Base-by-base conservation (phyloP, 2,797 vertebrate species). In the Alectoris magna region DNA sequence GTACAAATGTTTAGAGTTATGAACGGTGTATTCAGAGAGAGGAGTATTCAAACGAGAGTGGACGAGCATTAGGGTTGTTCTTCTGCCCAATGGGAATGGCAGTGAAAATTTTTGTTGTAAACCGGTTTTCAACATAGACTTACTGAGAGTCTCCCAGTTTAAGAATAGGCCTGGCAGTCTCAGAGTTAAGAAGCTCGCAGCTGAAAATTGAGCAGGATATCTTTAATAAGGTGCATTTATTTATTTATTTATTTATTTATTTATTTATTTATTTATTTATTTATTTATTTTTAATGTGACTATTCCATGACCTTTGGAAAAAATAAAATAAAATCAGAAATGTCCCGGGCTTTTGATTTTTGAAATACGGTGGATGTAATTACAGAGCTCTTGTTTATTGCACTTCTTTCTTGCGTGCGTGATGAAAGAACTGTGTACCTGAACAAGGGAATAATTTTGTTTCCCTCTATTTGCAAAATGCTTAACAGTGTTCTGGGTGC, bases 301-400 rank as follows among this genome's bases (percentile, higher is more conserved):
- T 95, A 19, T 91, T 91, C 92, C 22, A 48, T 92, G 92, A 91
- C 69, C 69, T 85, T 87, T 87, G 62, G 17, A 68, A 80, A 75
- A 66, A 93, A 94, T 64, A 31, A 79, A 23, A 41, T 41, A 29
- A 17, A 53, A 78, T 87, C 60, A 70, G 73, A 79, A 93, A 91
- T 87, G 83, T 81, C 39, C 31, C 31, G 81, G 68, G 27, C 44
- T 91, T 91, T 93, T 84, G 70, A 69, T 67, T 94, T 88, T 87
- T 94, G 19, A 89, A 81, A 75, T 81, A 67, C 38, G 39, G 34
- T 55, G 49, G 43, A 62, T 72, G 36, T 78, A 94, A 84, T 87
- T 90, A 86, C 43, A 86, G 73, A 39, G 24, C 27, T 88, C 19
- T 88, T 75, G 36, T 59, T 80, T 94, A 10, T 66, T 94, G 62